These are phyloP conservation scores for Melopsittacus undulatus DNA, from an alignment of 2,797 vertebrate species.

Conservation along the genomic window DNA sequence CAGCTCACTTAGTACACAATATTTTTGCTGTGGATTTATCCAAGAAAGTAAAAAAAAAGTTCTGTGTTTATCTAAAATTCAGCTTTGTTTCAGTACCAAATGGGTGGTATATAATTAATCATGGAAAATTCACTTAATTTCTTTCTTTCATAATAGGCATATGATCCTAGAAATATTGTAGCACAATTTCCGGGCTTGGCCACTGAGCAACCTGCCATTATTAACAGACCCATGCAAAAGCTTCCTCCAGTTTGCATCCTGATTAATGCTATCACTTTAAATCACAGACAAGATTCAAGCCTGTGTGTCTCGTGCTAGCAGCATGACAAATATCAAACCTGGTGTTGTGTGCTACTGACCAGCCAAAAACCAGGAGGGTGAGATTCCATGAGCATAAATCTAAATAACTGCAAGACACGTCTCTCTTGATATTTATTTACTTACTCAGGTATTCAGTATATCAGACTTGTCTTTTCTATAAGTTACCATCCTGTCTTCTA, in stretches of 20 bases:
- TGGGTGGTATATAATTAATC: not conserved
- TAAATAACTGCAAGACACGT: not conserved
- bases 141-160: not conserved
- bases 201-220: not conserved
- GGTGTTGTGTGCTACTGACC: not conserved
- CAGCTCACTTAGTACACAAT: not conserved
- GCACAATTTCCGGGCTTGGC: not conserved
- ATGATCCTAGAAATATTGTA: not conserved
- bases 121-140: not conserved
- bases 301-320: not conserved
- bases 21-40: not conserved
- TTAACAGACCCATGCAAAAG: not conserved
- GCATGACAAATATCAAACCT: not conserved
- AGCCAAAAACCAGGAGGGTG: not conserved
- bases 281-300: not conserved
- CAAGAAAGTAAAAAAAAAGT: not conserved
- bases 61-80: not conserved
- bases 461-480: not conserved
- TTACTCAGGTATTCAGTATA: not conserved
- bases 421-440: not conserved
- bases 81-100: not conserved
- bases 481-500: not conserved
- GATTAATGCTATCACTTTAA: not conserved
- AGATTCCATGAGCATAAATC: not conserved
- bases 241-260: not conserved